Percentiles rank a stretch among this genome's conserved stretches.
Evolutionary conservation across 2,113 vertebrate genomes (phyloP).

Genomic region (Silurus glanis): DNA sequence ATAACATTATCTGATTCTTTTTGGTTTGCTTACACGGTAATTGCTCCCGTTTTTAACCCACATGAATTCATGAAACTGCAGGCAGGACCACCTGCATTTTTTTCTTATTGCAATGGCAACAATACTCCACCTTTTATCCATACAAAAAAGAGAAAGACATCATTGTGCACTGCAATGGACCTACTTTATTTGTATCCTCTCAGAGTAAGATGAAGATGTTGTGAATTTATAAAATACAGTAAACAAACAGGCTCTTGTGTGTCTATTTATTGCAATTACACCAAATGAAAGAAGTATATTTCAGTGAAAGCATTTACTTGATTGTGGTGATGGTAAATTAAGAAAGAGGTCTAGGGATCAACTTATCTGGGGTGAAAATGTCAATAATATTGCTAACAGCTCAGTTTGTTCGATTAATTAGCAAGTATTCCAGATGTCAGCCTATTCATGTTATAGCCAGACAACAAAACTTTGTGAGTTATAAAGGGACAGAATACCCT

Average conservation of each 20-base stretch:
- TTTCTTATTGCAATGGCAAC: too few species aligned
- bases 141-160: too few species aligned
- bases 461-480: neutral
- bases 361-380: too few species aligned
- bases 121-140: too few species aligned
- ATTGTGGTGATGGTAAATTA: neutral
- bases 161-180: too few species aligned
- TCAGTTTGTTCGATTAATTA: neutral
- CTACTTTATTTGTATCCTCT: too few species aligned
- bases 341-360: too few species aligned
- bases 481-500: neutral
- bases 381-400: neutral
- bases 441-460: neutral
- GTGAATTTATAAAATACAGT: too few species aligned
- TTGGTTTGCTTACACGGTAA: neutral
- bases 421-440: neutral
- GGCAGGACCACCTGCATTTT: too few species aligned
- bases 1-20: neutral
- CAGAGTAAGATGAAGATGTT: too few species aligned
- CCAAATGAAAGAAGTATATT: neutral
- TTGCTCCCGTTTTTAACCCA: too few species aligned
- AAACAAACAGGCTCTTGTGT: neutral
- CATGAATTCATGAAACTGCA: too few species aligned
- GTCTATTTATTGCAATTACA: neutral
- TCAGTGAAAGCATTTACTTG: neutral